Evolutionary conservation across 64 coral and sea anemone species (phyloP), one percentile per base, ranked within the genome.

Genomic region (Actinia tenebrosa): DNA sequence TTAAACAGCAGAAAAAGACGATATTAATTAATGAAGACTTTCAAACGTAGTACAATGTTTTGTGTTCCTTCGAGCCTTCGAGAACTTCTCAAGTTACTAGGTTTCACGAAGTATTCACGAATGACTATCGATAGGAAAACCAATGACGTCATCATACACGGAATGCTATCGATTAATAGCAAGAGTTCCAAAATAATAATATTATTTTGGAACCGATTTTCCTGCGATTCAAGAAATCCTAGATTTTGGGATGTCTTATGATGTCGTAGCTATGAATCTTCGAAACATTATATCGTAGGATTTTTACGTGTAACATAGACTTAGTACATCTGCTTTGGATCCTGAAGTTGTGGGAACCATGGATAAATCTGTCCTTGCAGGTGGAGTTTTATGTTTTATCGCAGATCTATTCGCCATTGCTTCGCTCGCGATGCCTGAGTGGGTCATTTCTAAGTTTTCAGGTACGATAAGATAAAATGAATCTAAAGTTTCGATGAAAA

Each of bases 291-390:
- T 68, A 68, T 23, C 69, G 7, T 37, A 42, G 6, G 23, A 14
- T 72, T 72, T 72, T 72, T 75, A 37, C 30, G 30, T 37, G 30
- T 42, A 16, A 75, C 25, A 30, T 8, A 75, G 26, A 16, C 13
- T 75, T n/a, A 69, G 4, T 5, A 5, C n/a, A 66, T 9, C n/a
- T 7, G 22, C 63, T 66, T 66, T 66, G 22, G 63, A 66, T 42
- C 69, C 20, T n/a, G 69, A 75, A 42, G 26, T 13, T n/a, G 10
- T 30, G 22, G 45, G 44, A 58, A 75, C 3, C 52, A 95, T 95
- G 94, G 94, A 95, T 75, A 95, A 92, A 80, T 95, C 88, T 89
- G 94, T 95, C n/a, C 83, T 92, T 71, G 58, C 90, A 78, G 94
- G 94, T 0, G 94, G 94, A 63, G 89, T 95, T 56, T 86, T 95